Evolutionary conservation across 1,140 invertebrate genomes (phyloP), one percentile per base, ranked within the genome.

Genomic region (Tetranychus urticae): DNA sequence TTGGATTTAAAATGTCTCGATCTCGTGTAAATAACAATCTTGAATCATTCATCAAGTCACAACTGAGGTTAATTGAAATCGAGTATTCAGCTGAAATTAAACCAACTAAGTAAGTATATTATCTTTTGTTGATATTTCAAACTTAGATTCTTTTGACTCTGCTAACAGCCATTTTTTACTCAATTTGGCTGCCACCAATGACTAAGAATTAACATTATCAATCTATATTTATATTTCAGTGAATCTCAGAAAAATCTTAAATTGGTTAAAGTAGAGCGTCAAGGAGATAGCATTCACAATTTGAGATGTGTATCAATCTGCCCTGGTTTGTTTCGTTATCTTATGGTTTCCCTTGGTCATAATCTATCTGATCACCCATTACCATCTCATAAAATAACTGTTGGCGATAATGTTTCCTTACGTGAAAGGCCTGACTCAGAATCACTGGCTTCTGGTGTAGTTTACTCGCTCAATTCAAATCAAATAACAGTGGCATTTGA

Each of bases 381-480:
- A 14, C 71, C 73, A 34, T 69, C 75, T 31, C 71, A 76, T 61
- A 72, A 67, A 55, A 68, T 77, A 33, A 70, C 71, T n/a, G 67
- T 72, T 67, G 75, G 76, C 64, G 75, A 77, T 64, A 76, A 76
- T 61, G 75, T 75, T 61, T 73, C 72, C 10, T 65, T 77, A 42
- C 66, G 68, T 55, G 60, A 63, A 61, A 65, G 68, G 36, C 65
- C 60, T 31, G 61, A 63, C 23, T 61, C 66, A 56, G 66, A 70
- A 34, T 52, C 67, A 4, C 58, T 63, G 50, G 54, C 55, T 6
- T 66, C 69, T 37, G 69, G 68, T n/a, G 65, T 70, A 13, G 67
- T 70, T 34, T 60, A 62, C 8, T 35, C 58, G 48, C 48, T 69
- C 7, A 52, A 58, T 8, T 59, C 63, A 34, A 31, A 52, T 60